phyloP scores from a whole-genome alignment of 2,888 invertebrate genomes.

The Clivina fossor region DNA sequence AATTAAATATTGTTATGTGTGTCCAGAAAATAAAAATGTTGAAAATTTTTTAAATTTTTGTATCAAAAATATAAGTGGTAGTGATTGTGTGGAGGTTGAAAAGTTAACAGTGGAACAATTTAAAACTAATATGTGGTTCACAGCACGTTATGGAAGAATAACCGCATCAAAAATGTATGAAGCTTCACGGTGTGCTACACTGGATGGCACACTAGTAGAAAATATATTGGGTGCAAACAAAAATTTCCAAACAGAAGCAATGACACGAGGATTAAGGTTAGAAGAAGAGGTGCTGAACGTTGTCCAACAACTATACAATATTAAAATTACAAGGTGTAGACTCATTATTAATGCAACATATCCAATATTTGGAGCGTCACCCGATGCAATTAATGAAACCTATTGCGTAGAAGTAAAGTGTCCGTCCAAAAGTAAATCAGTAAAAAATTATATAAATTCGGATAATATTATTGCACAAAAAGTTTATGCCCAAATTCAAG shows the following conservation, averaged over 20 bases:
- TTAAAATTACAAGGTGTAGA: not conserved
- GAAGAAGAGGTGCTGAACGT: not conserved
- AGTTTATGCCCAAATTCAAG: slow-evolving; percentile 26
- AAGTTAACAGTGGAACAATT: not conserved
- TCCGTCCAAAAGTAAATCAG: slow-evolving; percentile 13
- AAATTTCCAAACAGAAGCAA: slow-evolving; percentile 3
- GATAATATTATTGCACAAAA: slow-evolving; percentile 9
- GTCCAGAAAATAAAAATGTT: too few species aligned
- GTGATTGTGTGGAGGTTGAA: not conserved
- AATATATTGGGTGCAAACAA: not conserved
- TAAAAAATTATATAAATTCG: not conserved
- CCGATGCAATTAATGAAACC: slow-evolving; percentile 24
- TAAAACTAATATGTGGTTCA: not conserved
- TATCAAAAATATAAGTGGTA: not conserved
- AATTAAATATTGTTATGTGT: too few species aligned
- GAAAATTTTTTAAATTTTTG: not conserved
- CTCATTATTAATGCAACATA: not conserved
- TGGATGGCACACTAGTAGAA: not conserved
- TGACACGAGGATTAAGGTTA: not conserved
- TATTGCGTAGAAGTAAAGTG: slow-evolving; percentile 32
- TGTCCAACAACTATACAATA: not conserved
- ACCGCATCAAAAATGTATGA: not conserved
- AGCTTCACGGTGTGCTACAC: not conserved
- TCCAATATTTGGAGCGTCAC: slow-evolving; percentile 30
- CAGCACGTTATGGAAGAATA: not conserved